Base-by-base conservation (phyloP, 2,113 vertebrate species). In the Muscicapa adusta region DNA sequence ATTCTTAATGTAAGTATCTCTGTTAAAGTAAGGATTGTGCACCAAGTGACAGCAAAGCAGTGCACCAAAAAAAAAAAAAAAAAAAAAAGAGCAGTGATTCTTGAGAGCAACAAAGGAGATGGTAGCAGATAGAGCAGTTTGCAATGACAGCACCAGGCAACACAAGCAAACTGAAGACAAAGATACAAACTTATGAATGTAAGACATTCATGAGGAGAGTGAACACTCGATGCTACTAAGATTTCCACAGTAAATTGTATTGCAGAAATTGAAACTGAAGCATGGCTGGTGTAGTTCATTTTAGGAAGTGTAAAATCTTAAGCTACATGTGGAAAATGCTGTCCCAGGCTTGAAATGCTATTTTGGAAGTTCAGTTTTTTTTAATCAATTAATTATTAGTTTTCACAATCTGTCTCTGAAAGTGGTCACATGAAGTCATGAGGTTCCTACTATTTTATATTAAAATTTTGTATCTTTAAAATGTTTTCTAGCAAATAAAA, bases 31-130 rank as follows among this genome's bases (percentile, higher is more conserved):
- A 89, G 84, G 71, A 57, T 53, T 38, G 40, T 9, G 4, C 29
- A 53, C 4, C 33, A 54, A 79, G 61, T 76, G 65, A 79, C 81
- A 86, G 57, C 73, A 63, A 33, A 87, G 40, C 11, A 83, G 18
- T 42, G n/a, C 61, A 53, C 54, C n/a, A 62, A 38, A 90, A 72
- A 81, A 45, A 38, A 23, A 14, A 29, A 8, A 83, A 45, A 34
- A 23, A 14, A 29, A 7, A 83, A 74, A 85, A 31, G 53, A 89
- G 15, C 77, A 85, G 42, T 43, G 70, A 54, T 77, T 79, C 74
- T 91, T 71, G 63, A 63, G 77, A 94, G 97, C 94, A 95, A 88
- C 96, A 97, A 97, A 96, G 91, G 97, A 92, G 96, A 95, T 20
- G 16, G 94, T 18, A 8, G 74, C 60, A 82, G 85, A 74, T 29